Percentiles rank a stretch among this genome's conserved stretches.
Evolutionary conservation across 2,113 vertebrate genomes (phyloP).

Genomic region (Empidonax alnorum): DNA sequence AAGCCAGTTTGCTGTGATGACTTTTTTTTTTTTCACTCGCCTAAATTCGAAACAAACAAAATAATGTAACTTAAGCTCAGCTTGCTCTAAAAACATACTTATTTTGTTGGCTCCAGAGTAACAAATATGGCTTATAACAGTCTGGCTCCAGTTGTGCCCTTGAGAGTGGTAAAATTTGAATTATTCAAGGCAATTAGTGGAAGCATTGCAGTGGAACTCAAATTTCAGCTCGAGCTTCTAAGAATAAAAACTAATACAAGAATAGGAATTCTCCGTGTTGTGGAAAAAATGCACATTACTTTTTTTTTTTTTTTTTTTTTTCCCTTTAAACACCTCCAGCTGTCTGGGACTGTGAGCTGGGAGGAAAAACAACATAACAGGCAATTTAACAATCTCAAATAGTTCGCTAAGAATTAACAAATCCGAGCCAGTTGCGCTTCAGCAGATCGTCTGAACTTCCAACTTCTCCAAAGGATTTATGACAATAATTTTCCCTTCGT

Average conservation of each 20-base stretch:
- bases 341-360: constrained; percentile 36
- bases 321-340: constrained; percentile 42
- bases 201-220: constrained; percentile 60
- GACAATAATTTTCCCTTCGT: not conserved
- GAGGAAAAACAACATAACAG: constrained; percentile 38
- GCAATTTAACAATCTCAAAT: constrained; percentile 32
- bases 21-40: not conserved
- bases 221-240: constrained; percentile 62
- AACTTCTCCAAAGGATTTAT: not conserved
- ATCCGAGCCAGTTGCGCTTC: not conserved
- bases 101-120: constrained; percentile 39
- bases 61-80: constrained; percentile 21
- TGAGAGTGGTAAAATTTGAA: constrained; percentile 73
- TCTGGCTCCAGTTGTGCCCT: constrained; percentile 56
- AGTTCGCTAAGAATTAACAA: not conserved
- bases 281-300: constrained; percentile 45
- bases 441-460: not conserved
- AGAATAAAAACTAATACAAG: constrained; percentile 61
- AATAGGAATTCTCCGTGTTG: constrained; percentile 52
- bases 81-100: constrained; percentile 5
- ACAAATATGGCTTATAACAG: constrained; percentile 60
- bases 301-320: not conserved
- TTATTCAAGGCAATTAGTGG: constrained; percentile 76
- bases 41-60: not conserved
- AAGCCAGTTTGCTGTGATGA: not conserved